Base-by-base conservation (phyloP, 2,113 vertebrate genomes). In the Muntiacus reevesi region DNA sequence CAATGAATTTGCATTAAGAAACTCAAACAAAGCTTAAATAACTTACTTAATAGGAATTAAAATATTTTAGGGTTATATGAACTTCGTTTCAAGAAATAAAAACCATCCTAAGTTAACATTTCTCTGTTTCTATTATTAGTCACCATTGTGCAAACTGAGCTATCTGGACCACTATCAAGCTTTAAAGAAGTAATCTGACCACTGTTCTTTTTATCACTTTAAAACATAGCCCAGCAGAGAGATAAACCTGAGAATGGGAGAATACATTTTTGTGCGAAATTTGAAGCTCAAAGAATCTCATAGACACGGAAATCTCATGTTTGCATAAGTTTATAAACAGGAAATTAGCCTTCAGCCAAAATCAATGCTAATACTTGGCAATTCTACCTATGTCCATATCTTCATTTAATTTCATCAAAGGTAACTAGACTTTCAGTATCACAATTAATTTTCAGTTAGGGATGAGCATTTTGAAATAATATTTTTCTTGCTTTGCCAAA, bases 131-230 rank as follows among this genome's bases (percentile, higher is more conserved):
- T 60, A 96, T 93, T 97, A 94, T 47, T 40, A 57, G 82, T 79
- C 47, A 96, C 82, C 62, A 97, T 97, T 98, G 90, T 98, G 67
- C 11, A 96, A 79, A 79, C 96, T 71, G 59, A 95, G n/a, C 40
- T 96, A 25, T 93, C 54, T 87, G 33, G 28, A 97, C 43, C 45
- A 40, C 2, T 91, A 62, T 91, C 54, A 97, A 96, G 94, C 62
- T 91, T 94, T 94, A 94, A 94, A 30, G 87, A 94, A 97, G 95
- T 91, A 96, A 89, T 97, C 40, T 96, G 96, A 98, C 97, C 67
- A 95, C 28, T 40, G 11, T 23, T 59, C 52, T 94, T 81, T 91
- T 97, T 97, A 97, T 88, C 57, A 9, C 50, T 97, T 82, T 95
- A 45, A 43, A 89, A 87, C 74, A 78, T 47, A 90, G 50, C 59